Conservation (phyloP, 2,888 invertebrate genomes). For the Polymixis flavicincta region DNA sequence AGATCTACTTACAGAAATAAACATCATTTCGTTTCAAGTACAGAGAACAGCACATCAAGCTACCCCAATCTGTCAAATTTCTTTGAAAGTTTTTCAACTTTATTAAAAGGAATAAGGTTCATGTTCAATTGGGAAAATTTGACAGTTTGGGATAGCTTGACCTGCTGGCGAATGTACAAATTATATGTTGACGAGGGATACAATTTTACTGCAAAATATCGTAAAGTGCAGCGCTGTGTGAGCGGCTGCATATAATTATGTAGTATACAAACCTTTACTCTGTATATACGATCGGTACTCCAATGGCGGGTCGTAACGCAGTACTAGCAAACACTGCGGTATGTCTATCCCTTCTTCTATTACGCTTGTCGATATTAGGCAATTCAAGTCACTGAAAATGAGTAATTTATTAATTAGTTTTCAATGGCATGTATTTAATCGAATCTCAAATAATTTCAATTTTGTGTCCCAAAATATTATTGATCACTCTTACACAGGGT, state of each 20-base stretch:
- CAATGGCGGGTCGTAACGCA: conserved; percentile 93
- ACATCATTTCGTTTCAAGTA: background rate
- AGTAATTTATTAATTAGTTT: background rate
- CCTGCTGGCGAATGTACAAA: background rate
- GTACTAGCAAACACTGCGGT: conserved; percentile 94
- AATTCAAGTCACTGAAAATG: conserved; percentile 84
- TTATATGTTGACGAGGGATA: background rate
- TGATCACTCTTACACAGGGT: too few species aligned
- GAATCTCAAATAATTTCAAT: too few species aligned
- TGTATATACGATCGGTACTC: conserved; percentile 96
- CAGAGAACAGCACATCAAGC: too few species aligned
- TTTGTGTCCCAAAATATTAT: too few species aligned
- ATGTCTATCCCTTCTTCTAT: conserved; percentile 98
- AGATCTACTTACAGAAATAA: background rate
- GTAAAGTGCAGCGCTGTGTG: background rate
- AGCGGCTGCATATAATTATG: too few species aligned
- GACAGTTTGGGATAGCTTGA: too few species aligned
- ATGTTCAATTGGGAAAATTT: too few species aligned
- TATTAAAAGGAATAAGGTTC: too few species aligned
- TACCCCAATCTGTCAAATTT: too few species aligned
- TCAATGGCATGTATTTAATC: too few species aligned
- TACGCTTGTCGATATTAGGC: conserved; percentile 92
- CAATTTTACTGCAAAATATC: background rate
- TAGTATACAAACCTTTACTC: conserved; percentile 92
- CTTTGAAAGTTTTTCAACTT: too few species aligned